Base-by-base conservation (phyloP, 2,888 invertebrate genomes). In the Drosophila sordidula region DNA sequence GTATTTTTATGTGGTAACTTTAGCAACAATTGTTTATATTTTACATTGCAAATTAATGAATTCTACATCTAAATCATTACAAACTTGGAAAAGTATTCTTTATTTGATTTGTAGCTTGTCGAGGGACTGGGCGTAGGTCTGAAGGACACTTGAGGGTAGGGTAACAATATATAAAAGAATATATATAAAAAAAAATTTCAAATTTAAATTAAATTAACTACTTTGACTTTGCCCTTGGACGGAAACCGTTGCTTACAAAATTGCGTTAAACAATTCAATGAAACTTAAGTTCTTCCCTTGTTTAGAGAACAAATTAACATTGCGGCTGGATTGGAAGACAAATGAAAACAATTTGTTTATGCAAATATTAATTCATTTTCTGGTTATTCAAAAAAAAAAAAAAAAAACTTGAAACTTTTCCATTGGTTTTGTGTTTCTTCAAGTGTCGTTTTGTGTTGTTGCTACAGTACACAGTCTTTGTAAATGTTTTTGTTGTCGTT, bases 391-490 rank as follows among this genome's bases (percentile, higher is more conserved):
- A 58, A 47, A 58, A 32, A 50, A 59, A 59, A 38, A 58, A 47
- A 58, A 32, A 50, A 59, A 59, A 59, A 47, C 18, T 16, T 22
- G 16, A 50, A 66, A 61, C 57, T 46, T 49, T 38, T 57, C 29
- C 49, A 59, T 64, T 56, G 32, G 32, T 42, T 70, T 73, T 56
- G 39, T 34, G 44, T 52, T 45, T 39, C 46, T 51, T 72, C 69
- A 73, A 78, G 69, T 75, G 74, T 64, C 64, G 41, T 61, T 47
- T 74, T 52, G 61, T 78, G 75, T 75, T 73, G 57, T 75, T 75
- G 80, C 88, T 83, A 88, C 88, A 85, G 73, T 87, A 79, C 85
- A 84, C 78, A 85, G 83, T 85, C 80, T 89, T 80, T 79, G 74
- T 78, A 69, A 59, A 56, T 75, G 25, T 70, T 50, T 59, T 67